Evolutionary conservation across 2,888 invertebrate species (phyloP).

Genomic region (Nebria salina): DNA sequence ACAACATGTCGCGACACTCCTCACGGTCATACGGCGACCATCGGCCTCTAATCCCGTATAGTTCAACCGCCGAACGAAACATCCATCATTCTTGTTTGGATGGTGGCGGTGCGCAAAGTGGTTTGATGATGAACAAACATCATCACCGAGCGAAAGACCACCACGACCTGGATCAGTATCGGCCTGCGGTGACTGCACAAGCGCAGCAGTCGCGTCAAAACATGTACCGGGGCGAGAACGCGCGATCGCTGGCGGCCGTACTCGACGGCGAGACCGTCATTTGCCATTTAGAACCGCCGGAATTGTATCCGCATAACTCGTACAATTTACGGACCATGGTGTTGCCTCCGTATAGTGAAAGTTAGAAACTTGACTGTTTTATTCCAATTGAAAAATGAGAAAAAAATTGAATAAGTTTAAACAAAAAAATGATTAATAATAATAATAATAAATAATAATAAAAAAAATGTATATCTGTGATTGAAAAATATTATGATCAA

Average conservation of each 20-base stretch:
- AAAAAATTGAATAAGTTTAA: too few relatives aligned
- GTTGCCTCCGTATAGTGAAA: constrained; percentile 71
- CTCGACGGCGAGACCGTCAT: constrained; percentile 87
- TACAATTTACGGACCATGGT: constrained; percentile 67
- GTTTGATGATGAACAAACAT: constrained; percentile 33
- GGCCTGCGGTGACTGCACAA: constrained; percentile 7
- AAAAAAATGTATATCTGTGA: constrained; percentile 65
- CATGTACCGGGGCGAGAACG: constrained; percentile 67
- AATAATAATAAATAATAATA: too few relatives aligned
- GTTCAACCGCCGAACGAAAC: constrained; percentile 71
- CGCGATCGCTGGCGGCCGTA: constrained; percentile 77
- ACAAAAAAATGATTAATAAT: too few relatives aligned
- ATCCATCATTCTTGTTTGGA: constrained; percentile 56
- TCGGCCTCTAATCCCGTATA: constrained; percentile 81
- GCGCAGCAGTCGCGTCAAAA: constrained; percentile 60
- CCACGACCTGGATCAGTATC: not conserved
- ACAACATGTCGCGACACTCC: constrained; percentile 75
- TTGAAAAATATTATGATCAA: constrained; percentile 61
- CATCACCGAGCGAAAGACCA: constrained; percentile 27
- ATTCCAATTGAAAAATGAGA: constrained; percentile 55
- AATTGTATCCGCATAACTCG: constrained; percentile 63
- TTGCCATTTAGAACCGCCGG: constrained; percentile 83
- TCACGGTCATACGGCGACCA: constrained; percentile 84
- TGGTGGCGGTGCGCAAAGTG: constrained; percentile 46
- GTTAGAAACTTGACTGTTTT: constrained; percentile 60